Base-by-base conservation (phyloP, 2,888 invertebrate species). In the Parnassius mnemosyne region DNA sequence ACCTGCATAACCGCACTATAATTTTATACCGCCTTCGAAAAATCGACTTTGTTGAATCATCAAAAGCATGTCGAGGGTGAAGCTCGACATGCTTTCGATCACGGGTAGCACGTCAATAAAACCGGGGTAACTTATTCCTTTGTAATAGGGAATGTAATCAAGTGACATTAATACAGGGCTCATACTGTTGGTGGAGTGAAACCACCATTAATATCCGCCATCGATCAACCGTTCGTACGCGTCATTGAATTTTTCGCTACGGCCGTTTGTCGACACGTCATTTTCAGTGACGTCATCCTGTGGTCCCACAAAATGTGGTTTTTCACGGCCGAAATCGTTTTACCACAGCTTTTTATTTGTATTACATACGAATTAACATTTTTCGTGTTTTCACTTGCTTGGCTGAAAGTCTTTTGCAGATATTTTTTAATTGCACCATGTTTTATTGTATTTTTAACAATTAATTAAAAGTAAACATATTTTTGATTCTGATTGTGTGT, bases 131-230 rank as follows among this genome's bases (percentile, higher is more conserved):
- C 43, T 47, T 60, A 16, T 20, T 5, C 1, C 43, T 43, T 2
- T 9, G 12, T 0, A 9, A 43, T 56, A 63, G 25, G 25, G 56
- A 42, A 43, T n/a, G 53, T 53, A 34, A 16, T 63, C 3, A 42
- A 12, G 2, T 43, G 53, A 7, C 16, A 43, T 12, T 12, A n/a
- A 25, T 12, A 3, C 12, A 53, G 49, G 60, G 56, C 59, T 42
- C 13, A 25, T 41, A 20, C 20, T 51, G 77, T 80, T 79, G 75
- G 69, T 34, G 34, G 34, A 34, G 34, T 34, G 80, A 79, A 77
- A 74, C 64, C 63, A 65, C 71, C 75, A 81, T 81, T 79, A 77
- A 78, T 79, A 74, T 71, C 65, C 64, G 73, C 71, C 73, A 71
- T 69, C 68, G 66, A 69, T 75, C 74, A 71, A 66, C 70, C 57